Evolutionary conservation across 30 jellyfish, hydroid and myxozoan species (phyloP).

Genomic region (Sanderia malayensis): DNA sequence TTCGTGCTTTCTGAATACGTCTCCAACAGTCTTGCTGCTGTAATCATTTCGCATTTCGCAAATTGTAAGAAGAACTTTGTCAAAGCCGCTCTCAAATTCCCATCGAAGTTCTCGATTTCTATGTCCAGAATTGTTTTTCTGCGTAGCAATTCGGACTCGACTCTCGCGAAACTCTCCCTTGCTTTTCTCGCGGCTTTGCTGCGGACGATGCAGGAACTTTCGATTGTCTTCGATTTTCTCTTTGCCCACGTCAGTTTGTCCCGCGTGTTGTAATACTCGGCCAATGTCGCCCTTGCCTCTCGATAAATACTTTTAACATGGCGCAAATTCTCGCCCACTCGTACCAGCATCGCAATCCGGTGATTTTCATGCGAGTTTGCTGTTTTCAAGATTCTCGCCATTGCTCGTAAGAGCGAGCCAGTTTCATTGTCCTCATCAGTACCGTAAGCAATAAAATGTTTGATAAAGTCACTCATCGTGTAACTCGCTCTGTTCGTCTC

Average conservation of each 20-base stretch:
- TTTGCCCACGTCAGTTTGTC: conserved; percentile 5
- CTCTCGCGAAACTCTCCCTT: conserved; percentile 11
- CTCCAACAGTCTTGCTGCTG: conserved; percentile 57
- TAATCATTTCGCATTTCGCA: conserved; percentile 40
- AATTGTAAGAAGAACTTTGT: conserved; percentile 25
- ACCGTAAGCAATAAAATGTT: conserved; percentile 18
- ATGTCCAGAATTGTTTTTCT: conserved; percentile 20
- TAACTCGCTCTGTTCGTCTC: conserved; percentile 4
- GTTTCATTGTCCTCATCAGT: conserved; percentile 57
- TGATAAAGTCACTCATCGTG: conserved; percentile 18
- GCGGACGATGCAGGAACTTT: conserved; percentile 6
- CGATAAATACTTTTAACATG: conserved; percentile 38
- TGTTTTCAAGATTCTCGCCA: conserved; percentile 21
- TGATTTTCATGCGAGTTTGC: conserved; percentile 39
- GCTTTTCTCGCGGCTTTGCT: conserved; percentile 33
- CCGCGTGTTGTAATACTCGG: conserved; percentile 8
- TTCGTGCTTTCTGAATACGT: conserved; percentile 28
- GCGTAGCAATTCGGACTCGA: conserved; percentile 38
- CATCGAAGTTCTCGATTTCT: conserved; percentile 35
- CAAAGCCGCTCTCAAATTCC: conserved; percentile 28
- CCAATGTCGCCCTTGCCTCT: conserved; percentile 25
- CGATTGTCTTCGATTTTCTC: conserved; percentile 6
- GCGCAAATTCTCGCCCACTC: conserved; percentile 31
- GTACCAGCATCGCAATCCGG: conserved; percentile 29
- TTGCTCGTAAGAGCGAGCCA: conserved; percentile 41